Percentiles rank a stretch among this genome's conserved stretches.
These are phyloP conservation scores for Lacanobia wlatinum DNA, from an alignment of 2,888 invertebrate species.

Conservation along the genomic window DNA sequence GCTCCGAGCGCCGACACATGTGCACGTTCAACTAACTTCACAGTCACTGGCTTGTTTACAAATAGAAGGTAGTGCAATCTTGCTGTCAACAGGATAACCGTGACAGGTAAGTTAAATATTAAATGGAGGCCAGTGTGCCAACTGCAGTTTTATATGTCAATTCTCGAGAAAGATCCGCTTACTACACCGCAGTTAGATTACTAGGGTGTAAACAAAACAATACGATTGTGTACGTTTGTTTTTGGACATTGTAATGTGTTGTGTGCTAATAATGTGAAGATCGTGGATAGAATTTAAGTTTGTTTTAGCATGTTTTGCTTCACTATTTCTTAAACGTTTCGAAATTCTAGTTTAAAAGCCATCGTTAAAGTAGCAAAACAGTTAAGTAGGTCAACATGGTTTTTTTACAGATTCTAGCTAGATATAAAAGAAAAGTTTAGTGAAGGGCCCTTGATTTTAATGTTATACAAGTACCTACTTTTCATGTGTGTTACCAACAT, in stretches of 20 bases:
- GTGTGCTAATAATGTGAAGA: constrained; percentile 68
- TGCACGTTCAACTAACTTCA: constrained; percentile 72
- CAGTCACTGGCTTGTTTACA: constrained; percentile 81
- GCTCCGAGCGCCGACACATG: constrained; percentile 75
- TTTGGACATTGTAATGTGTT: constrained; percentile 71
- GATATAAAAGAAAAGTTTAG: neutral
- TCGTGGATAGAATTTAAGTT: constrained; percentile 12
- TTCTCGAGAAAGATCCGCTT: constrained; percentile 43
- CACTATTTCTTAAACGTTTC: neutral
- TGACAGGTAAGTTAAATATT: constrained; percentile 83
- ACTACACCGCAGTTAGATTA: constrained; percentile 45
- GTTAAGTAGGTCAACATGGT: constrained; percentile 29
- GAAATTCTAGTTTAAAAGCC: neutral
- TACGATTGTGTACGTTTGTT: constrained; percentile 78
- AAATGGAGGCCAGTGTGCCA: constrained; percentile 80
- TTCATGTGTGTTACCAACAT: neutral
- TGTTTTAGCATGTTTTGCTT: constrained; percentile 7
- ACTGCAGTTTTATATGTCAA: constrained; percentile 60
- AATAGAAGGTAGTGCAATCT: constrained; percentile 81
- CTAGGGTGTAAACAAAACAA: constrained; percentile 79
- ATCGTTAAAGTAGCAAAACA: neutral
- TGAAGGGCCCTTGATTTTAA: neutral
- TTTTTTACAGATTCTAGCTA: neutral
- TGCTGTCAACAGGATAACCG: constrained; percentile 81
- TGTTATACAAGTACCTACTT: neutral